These are phyloP conservation scores for Heterohyrax brucei DNA, from an alignment of 2,797 vertebrate genomes.

Conservation along the genomic window DNA sequence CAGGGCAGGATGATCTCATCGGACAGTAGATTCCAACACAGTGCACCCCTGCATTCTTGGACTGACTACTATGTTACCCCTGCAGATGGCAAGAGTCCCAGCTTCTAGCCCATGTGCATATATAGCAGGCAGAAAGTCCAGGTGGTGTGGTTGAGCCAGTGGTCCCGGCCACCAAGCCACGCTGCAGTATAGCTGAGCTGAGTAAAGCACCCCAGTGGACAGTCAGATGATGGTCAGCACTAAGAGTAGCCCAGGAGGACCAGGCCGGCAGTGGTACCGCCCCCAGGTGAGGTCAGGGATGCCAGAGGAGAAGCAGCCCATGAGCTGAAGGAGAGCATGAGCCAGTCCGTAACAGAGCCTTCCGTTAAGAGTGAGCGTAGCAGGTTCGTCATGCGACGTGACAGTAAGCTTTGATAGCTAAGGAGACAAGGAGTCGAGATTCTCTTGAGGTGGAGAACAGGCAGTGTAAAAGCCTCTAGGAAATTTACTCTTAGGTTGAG, in stretches of 20 bases:
- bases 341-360: neutral
- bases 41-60: neutral
- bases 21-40: neutral
- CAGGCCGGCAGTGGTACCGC: neutral
- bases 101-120: neutral
- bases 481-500: neutral
- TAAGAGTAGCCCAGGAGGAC: neutral
- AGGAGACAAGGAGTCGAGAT: neutral
- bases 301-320: neutral
- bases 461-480: neutral
- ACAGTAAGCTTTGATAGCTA: neutral
- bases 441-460: neutral
- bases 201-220: neutral
- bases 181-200: neutral
- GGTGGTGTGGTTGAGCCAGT: rapidly evolving
- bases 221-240: neutral
- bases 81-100: neutral
- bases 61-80: rapidly evolving
- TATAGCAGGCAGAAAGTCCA: neutral
- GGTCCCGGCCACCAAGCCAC: neutral
- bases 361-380: neutral
- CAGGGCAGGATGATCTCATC: neutral
- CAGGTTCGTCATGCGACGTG: neutral
- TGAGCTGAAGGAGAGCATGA: neutral
- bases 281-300: neutral